Evolutionary conservation across 2,797 vertebrate species (phyloP).

Genomic region (Sandelia bainsii): DNA sequence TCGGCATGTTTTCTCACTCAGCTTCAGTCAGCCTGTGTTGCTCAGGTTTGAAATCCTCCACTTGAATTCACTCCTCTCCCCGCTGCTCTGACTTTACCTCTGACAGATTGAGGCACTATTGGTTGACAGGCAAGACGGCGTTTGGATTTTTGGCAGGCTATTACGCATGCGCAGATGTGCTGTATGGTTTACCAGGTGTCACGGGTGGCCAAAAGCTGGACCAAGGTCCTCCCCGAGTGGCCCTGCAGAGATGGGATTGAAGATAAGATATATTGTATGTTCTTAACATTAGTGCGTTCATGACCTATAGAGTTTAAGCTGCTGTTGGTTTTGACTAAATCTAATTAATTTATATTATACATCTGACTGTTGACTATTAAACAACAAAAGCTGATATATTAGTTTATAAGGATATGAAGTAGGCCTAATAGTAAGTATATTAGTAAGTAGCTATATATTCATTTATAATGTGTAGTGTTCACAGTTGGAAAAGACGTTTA

Average conservation of each 20-base stretch:
- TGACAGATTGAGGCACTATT: constrained; percentile 79
- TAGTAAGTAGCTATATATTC: too few relatives aligned
- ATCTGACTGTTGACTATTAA: background rate
- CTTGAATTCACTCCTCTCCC: constrained; percentile 46
- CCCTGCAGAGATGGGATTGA: constrained; percentile 33
- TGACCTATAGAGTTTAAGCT: background rate
- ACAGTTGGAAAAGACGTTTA: background rate
- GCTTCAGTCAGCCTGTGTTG: constrained; percentile 17
- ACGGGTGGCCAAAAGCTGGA: constrained; percentile 55
- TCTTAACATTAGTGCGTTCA: background rate
- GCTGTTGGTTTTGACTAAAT: background rate
- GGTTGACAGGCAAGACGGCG: constrained; percentile 72
- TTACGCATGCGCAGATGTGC: constrained; percentile 83
- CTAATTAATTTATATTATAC: background rate
- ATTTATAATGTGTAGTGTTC: background rate
- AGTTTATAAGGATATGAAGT: background rate
- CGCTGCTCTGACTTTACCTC: constrained; percentile 81
- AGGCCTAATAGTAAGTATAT: too few relatives aligned
- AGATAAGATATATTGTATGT: constrained; percentile 31
- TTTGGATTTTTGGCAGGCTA: constrained; percentile 74
- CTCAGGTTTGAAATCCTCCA: constrained; percentile 50
- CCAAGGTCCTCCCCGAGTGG: constrained; percentile 8
- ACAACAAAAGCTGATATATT: accelerated
- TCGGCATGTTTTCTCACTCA: constrained; percentile 86
- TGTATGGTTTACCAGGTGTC: constrained; percentile 89